These are phyloP conservation scores for Euleptes europaea DNA, from an alignment of 2,113 vertebrate genomes.

Conservation along the genomic window DNA sequence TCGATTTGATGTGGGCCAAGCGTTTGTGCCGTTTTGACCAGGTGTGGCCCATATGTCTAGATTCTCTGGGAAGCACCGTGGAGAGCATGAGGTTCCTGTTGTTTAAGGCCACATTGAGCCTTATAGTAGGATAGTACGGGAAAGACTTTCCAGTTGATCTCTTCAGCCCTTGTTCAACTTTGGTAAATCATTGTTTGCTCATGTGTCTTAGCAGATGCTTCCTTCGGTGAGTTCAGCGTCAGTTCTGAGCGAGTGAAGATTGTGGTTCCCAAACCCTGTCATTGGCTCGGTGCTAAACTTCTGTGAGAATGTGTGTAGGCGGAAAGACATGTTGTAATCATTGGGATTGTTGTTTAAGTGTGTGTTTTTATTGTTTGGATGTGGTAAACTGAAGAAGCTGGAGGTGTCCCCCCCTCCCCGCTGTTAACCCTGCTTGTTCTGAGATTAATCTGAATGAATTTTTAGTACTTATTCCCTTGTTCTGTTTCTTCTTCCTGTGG, in stretches of 20 bases:
- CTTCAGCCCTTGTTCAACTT: not conserved
- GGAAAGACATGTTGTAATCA: constrained; percentile 19
- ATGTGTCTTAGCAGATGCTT: not conserved
- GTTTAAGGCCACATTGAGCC: constrained; percentile 1
- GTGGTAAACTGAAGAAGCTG: constrained; percentile 3
- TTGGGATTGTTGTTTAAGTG: not conserved
- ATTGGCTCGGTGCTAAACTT: not conserved
- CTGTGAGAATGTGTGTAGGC: not conserved
- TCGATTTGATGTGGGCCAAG: too few relatives aligned
- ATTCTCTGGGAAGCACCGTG: not conserved
- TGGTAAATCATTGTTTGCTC: not conserved
- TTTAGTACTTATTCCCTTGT: constrained; percentile 43
- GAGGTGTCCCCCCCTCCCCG: constrained; percentile 25
- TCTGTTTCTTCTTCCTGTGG: constrained; percentile 47
- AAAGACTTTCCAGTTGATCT: not conserved
- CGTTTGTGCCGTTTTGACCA: not conserved
- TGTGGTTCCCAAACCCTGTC: not conserved
- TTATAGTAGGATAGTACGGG: not conserved
- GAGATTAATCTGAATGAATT: constrained; percentile 31
- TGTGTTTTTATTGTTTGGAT: not conserved
- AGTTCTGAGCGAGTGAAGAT: not conserved
- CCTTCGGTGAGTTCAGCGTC: not conserved
- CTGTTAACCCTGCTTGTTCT: not conserved
- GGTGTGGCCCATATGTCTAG: not conserved
- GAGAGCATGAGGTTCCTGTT: not conserved